Evolutionary conservation across 2,888 invertebrate species (phyloP), one percentile per base, ranked within the genome.

Genomic region (Xanthia togata): DNA sequence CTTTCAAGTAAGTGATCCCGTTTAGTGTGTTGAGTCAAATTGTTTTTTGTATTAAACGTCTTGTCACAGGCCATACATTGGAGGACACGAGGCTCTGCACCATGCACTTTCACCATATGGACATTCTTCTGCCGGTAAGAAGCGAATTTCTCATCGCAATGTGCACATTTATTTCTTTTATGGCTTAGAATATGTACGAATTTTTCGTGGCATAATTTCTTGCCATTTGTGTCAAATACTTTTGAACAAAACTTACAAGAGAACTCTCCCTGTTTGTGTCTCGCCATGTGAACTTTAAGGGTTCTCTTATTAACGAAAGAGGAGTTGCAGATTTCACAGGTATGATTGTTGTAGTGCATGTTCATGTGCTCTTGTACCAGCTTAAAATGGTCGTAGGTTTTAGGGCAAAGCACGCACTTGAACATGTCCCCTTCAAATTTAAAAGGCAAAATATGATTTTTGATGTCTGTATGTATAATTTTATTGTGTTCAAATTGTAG

Each of bases 281-380:
- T 78, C 4, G 55, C 20, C 17, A 74, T 50, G 14, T 88, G 87
- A 23, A 62, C 65, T 11, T 65, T 68, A 3, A 87, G 72, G 0
- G 76, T 82, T 12, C 68, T 72, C 79, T 67, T 73, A 47, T 96
- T 96, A 82, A 95, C 93, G 73, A 96, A 96, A 3, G 95, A 89
- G 0, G 95, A 92, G 60, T 94, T 93, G 31, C 87, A 88, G 4
- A 79, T 62, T 2, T 67, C 76, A 64, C 87, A 88, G 0, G 20
- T 67, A 12, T 81, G 78, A 72, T 89, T 89, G 2, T 71, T 59
- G 26, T 83, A 87, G 50, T 89, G 89, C 0, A 60, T 53, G 44
- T 81, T 80, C 87, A 89, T 88, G 17, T 89, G 89, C n/a, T 86
- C 83, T 23, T 83, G 86, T 11, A 89, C 55, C 11, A 69, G 35